These are phyloP conservation scores for Liopterus haemorrhoidalis DNA, from an alignment of 2,888 invertebrate species.

Conservation along the genomic window DNA sequence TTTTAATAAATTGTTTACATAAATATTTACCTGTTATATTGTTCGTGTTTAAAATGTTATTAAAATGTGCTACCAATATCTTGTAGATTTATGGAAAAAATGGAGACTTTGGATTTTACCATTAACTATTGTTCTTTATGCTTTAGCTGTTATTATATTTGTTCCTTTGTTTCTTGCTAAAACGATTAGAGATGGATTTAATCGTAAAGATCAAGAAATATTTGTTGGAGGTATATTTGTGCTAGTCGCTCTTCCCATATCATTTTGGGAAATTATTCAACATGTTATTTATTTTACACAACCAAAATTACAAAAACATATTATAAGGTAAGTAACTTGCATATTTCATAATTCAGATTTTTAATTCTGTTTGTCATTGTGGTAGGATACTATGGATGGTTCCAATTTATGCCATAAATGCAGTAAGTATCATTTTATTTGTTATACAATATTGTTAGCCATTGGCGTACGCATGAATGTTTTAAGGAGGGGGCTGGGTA, in stretches of 20 bases:
- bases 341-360: slow-evolving; percentile 3
- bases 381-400: slow-evolving; percentile 94
- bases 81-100: slow-evolving; percentile 40
- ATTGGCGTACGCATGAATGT: too few species aligned
- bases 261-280: slow-evolving; percentile 91
- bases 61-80: slow-evolving; percentile 39
- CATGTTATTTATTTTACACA: slow-evolving; percentile 91
- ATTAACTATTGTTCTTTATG: slow-evolving; percentile 71
- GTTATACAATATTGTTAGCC: too few species aligned
- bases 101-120: slow-evolving; percentile 92
- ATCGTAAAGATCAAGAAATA: slow-evolving; percentile 71
- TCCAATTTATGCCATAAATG: slow-evolving; percentile 91
- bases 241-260: slow-evolving; percentile 81
- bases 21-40: too few species aligned
- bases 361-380: slow-evolving; percentile 33
- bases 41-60: slow-evolving; percentile 18
- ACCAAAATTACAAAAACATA: slow-evolving; percentile 86
- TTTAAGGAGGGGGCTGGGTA: too few species aligned
- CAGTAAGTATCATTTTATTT: slow-evolving; percentile 58
- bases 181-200: slow-evolving; percentile 72
- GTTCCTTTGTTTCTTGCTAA: slow-evolving; percentile 78
- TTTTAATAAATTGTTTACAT: too few species aligned
- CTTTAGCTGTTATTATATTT: slow-evolving; percentile 72
- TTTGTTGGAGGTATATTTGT: slow-evolving; percentile 89
- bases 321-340: slow-evolving; percentile 64